phyloP scores from a whole-genome alignment of 64 coral and sea anemone genomes.

The Exaiptasia diaphana region DNA sequence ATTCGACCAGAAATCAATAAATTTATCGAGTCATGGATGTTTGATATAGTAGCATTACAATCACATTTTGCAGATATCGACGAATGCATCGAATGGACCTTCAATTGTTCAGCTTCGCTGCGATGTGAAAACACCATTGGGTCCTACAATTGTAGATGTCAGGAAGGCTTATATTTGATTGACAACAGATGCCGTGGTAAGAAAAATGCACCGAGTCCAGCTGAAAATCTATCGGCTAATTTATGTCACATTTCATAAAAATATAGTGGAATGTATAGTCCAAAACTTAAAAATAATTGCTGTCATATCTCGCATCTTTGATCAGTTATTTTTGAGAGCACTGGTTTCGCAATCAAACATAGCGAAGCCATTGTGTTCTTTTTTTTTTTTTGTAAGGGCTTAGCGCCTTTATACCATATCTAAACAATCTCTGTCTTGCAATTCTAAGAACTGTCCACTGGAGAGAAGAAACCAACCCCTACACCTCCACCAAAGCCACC shows the following conservation, averaged over 20 bases:
- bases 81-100: slow-evolving; percentile 15
- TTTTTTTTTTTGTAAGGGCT: background rate
- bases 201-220: background rate
- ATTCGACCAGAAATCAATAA: too few relatives aligned
- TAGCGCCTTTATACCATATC: too few relatives aligned
- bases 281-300: background rate
- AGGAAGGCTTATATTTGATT: background rate
- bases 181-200: slow-evolving; percentile 10
- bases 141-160: background rate
- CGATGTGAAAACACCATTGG: background rate
- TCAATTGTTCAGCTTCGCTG: background rate
- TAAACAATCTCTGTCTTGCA: too few relatives aligned
- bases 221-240: background rate
- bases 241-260: background rate
- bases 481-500: background rate
- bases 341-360: too few relatives aligned
- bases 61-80: background rate
- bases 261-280: background rate
- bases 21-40: too few relatives aligned
- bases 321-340: background rate
- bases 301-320: background rate
- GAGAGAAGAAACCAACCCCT: background rate
- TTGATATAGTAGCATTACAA: too few relatives aligned
- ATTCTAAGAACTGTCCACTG: background rate
- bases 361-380: background rate